Percentiles rank a stretch among this genome's conserved stretches.
Conservation (phyloP, 35 echinoderm and acorn worm genomes). For the Ptychodera flava region DNA sequence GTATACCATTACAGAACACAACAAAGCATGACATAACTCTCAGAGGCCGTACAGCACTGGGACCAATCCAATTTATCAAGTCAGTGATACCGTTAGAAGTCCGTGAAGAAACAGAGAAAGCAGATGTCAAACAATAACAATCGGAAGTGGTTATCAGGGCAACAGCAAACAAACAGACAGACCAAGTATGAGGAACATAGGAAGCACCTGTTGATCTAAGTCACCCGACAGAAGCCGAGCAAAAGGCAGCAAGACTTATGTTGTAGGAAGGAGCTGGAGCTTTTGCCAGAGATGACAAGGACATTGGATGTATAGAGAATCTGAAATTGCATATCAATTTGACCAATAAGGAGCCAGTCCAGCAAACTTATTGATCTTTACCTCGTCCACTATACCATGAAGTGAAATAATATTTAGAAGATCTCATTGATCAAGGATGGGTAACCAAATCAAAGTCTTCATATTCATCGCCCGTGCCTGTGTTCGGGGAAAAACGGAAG, state of each 20-base stretch:
- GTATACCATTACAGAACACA: too few species aligned
- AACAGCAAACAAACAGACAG: not conserved
- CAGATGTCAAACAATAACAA: not conserved
- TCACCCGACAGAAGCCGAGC: slow-evolving; percentile 19
- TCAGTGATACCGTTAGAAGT: not conserved
- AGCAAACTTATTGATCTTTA: slow-evolving; percentile 46
- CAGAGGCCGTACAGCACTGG: too few species aligned
- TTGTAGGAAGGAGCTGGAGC: too few species aligned
- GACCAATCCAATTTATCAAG: not conserved
- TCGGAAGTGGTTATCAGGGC: too few species aligned
- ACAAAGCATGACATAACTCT: too few species aligned
- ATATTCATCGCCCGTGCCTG: slow-evolving; percentile 70
- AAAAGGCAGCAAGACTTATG: slow-evolving; percentile 26
- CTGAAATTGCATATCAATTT: slow-evolving; percentile 41
- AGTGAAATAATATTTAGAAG: slow-evolving; percentile 61
- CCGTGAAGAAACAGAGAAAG: not conserved
- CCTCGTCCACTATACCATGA: slow-evolving; percentile 48
- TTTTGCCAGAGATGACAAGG: slow-evolving; percentile 48
- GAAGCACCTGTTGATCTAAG: too few species aligned
- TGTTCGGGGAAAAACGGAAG: slow-evolving; percentile 42
- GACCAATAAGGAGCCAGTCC: slow-evolving; percentile 41
- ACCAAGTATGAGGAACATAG: not conserved
- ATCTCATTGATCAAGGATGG: too few species aligned
- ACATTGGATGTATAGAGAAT: slow-evolving; percentile 37
- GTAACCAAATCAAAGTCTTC: too few species aligned